Percentiles rank a stretch among this genome's conserved stretches.
Conservation (phyloP, 2,888 invertebrate species). For the Drosophila mimica region DNA sequence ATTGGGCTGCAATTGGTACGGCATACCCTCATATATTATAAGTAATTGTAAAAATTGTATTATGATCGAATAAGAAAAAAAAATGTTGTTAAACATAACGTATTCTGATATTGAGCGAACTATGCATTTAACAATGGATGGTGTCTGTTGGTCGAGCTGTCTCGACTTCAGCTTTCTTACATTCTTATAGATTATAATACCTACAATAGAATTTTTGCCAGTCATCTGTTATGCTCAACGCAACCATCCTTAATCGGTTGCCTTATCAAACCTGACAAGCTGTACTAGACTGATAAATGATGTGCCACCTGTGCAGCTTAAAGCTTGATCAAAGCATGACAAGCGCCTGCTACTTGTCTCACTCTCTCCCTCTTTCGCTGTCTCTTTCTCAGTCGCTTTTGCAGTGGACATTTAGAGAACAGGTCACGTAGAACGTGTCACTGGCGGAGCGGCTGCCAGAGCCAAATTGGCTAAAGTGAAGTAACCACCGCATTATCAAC, state of each 20-base stretch:
- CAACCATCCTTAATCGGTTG: conserved; percentile 16
- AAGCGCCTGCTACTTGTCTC: conserved; percentile 14
- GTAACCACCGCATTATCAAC: conserved; percentile 75
- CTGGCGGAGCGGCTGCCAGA: conserved; percentile 75
- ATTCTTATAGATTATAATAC: neutral
- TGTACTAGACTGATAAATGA: conserved; percentile 55
- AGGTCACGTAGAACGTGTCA: conserved; percentile 77
- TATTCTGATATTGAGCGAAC: neutral
- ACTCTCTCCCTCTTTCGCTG: neutral
- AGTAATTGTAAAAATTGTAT: too few relatives aligned
- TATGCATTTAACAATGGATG: neutral
- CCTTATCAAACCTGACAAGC: conserved; percentile 31
- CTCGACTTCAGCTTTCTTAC: neutral
- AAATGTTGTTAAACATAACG: neutral
- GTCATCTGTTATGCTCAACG: conserved; percentile 6
- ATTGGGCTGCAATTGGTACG: neutral
- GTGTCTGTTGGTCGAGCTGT: neutral
- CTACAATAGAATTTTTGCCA: conserved; percentile 1
- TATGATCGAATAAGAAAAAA: neutral
- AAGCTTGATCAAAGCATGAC: conserved; percentile 47
- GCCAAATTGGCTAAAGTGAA: conserved; percentile 76
- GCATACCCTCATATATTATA: too few relatives aligned
- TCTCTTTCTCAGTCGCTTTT: conserved; percentile 9
- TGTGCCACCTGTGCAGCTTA: conserved; percentile 55
- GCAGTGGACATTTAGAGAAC: conserved; percentile 61